Conservation (phyloP, 2,113 vertebrate genomes). For the Uria lomvia region DNA sequence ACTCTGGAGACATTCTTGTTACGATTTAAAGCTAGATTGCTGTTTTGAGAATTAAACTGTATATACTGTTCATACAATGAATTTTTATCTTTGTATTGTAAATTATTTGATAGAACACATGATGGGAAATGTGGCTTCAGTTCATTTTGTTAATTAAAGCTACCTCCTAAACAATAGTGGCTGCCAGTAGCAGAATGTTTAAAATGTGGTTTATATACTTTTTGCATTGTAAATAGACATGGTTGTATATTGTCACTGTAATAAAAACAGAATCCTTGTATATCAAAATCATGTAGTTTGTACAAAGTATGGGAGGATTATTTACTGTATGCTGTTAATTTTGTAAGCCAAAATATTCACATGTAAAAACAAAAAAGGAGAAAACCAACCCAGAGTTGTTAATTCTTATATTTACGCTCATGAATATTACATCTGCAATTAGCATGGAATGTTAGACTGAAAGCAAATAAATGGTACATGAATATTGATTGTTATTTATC, state of each 20-base stretch:
- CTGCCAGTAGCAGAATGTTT: conserved; percentile 86
- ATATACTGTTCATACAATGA: conserved; percentile 82
- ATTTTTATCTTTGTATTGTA: conserved; percentile 83
- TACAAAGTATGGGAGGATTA: conserved; percentile 85
- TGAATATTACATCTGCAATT: conserved; percentile 63
- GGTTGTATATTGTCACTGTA: conserved; percentile 87
- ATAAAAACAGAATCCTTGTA: conserved; percentile 82
- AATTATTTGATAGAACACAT: conserved; percentile 89
- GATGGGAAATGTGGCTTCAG: conserved; percentile 88
- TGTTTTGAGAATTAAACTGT: conserved; percentile 78
- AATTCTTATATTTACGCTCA: conserved; percentile 70
- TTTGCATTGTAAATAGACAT: conserved; percentile 84
- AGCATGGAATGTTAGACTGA: conserved; percentile 55
- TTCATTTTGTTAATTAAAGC: conserved; percentile 89
- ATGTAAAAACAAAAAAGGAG: conserved; percentile 69
- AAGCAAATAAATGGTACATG: conserved; percentile 40
- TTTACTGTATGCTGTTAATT: conserved; percentile 90
- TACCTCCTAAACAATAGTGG: conserved; percentile 93
- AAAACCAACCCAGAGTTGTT: conserved; percentile 32
- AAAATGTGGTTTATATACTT: conserved; percentile 81
- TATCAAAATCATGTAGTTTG: conserved; percentile 84
- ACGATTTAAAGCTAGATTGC: conserved; percentile 70
- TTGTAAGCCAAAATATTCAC: conserved; percentile 84
- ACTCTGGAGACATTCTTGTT: conserved; percentile 54
- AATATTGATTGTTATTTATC: conserved; percentile 12